Conservation (phyloP, 30 jellyfish, hydroid and myxozoan species). For the Pelagia noctiluca region DNA sequence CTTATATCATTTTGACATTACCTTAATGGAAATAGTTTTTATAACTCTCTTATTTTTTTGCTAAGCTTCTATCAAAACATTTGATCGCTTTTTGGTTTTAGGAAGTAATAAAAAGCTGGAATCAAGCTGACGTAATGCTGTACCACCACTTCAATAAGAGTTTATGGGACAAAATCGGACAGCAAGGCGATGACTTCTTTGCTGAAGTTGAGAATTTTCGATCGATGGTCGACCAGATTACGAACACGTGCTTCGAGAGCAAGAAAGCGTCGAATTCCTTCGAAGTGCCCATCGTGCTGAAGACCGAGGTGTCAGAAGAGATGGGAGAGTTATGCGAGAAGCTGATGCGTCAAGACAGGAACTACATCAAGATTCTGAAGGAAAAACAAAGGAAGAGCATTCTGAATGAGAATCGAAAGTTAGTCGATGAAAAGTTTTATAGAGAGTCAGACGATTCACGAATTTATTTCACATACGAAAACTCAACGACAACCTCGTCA, state of each 20-base stretch:
- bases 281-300: slow-evolving; percentile 52
- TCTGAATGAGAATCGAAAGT: not conserved
- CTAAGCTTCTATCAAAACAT: not conserved
- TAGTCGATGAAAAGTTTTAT: not conserved
- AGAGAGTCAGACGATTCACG: slow-evolving; percentile 23
- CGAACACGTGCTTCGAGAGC: slow-evolving; percentile 66
- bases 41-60: not conserved
- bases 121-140: slow-evolving; percentile 77
- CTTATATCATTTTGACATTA: too few species aligned
- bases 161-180: slow-evolving; percentile 84
- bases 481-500: slow-evolving; percentile 4
- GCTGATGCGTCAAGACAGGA: slow-evolving; percentile 27
- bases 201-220: slow-evolving; percentile 69
- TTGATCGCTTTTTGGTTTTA: not conserved
- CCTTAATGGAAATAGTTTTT: not conserved
- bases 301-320: slow-evolving; percentile 42
- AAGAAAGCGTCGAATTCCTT: slow-evolving; percentile 42
- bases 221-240: slow-evolving; percentile 46
- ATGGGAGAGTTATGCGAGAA: slow-evolving; percentile 27
- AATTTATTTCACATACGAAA: slow-evolving; percentile 12
- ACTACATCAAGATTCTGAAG: slow-evolving; percentile 36
- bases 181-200: slow-evolving; percentile 67
- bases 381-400: slow-evolving; percentile 24
- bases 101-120: slow-evolving; percentile 74
- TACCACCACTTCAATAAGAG: slow-evolving; percentile 83